These are phyloP conservation scores for Formicarius rufipectus DNA, from an alignment of 2,113 vertebrate species.

Conservation along the genomic window DNA sequence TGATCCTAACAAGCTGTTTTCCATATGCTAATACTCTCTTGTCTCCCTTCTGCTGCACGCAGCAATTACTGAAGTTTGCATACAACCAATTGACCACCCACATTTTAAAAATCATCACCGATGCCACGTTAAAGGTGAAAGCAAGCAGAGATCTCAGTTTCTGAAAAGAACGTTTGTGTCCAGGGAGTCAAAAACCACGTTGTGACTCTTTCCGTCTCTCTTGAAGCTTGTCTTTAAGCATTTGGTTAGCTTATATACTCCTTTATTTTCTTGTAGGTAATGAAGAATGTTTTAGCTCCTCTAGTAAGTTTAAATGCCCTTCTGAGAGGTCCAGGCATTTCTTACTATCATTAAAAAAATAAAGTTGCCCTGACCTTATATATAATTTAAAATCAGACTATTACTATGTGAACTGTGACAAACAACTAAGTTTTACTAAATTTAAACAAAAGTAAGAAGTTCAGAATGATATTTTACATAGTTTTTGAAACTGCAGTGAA, in stretches of 20 bases:
- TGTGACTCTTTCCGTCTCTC: background rate
- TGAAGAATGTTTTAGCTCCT: background rate
- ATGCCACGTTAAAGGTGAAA: background rate
- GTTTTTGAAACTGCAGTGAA: background rate
- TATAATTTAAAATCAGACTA: background rate
- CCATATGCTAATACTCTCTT: background rate
- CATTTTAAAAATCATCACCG: background rate
- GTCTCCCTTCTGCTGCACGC: background rate
- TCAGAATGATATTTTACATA: background rate
- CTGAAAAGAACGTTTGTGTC: background rate
- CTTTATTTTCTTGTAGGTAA: background rate
- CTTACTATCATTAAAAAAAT: background rate
- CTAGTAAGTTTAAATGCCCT: background rate
- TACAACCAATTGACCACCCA: background rate
- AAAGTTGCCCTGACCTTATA: background rate
- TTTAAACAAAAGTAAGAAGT: background rate
- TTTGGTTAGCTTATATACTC: background rate
- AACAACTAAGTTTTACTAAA: background rate
- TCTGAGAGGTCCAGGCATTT: background rate
- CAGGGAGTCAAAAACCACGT: background rate
- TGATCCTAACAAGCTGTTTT: background rate
- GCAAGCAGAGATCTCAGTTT: background rate
- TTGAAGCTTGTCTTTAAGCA: background rate
- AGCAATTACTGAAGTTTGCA: background rate
- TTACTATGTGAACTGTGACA: background rate